Evolutionary conservation across 2,113 vertebrate genomes (phyloP), one percentile per base, ranked within the genome.

Genomic region (Marmota monax): DNA sequence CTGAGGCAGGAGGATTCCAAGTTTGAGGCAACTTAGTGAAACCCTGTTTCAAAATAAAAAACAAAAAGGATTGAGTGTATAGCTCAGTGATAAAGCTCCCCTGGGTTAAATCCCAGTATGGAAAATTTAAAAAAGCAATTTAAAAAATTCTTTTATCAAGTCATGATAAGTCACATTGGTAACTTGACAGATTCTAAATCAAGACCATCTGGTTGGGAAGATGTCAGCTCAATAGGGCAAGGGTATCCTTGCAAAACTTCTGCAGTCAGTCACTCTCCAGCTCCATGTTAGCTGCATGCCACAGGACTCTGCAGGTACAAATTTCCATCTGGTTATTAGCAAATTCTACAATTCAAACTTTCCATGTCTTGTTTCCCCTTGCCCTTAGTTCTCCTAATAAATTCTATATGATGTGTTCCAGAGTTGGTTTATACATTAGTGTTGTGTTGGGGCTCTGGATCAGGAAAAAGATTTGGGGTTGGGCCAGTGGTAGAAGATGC

Each of bases 391-490:
- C 95, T 77, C n/a, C 92, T 72, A 61, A 45, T 80, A 94, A 85
- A 39, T 84, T 95, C 45, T 84, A 18, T 88, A 90, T 84, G 37
- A 63, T 48, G 11, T 77, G 70, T 85, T 95, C 27, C 84, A 90
- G 67, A 80, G n/a, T 94, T 85, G 94, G 17, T 89, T 86, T 84
- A 39, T 39, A 69, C 4, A 6, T 84, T 6, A 58, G 56, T 58
- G 20, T 58, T 58, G 56, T 22, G 20, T 20, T 1, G 20, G 20
- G 20, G 20, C 56, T 58, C 56, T 58, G 56, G 18, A 20, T 18
- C 56, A 23, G 56, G 18, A 56, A 56, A 56, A 20, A 56, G 56
- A 58, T 58, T 58, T 7, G 7, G 56, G 56, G 56, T 58, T 58
- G 2, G 20, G 20, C 20, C 20, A 23, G 20, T 58, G 56, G 56